Conservation (phyloP, 1,140 invertebrate species). For the Monochamus saltuarius region DNA sequence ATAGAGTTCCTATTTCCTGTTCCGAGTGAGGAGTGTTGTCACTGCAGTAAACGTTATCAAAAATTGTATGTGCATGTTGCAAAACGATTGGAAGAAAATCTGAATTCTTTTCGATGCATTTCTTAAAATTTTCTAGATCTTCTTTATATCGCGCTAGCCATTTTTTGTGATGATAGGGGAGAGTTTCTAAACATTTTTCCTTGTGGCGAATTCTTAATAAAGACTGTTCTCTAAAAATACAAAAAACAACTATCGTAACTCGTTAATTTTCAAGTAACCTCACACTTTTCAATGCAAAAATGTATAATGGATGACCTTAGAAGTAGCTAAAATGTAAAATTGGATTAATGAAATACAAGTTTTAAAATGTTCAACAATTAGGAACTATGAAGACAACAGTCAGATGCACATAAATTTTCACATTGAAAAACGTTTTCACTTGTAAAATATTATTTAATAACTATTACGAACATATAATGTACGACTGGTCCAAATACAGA, state of each 20-base stretch:
- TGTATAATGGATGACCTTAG: neutral
- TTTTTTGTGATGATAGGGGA: conserved; percentile 74
- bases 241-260: conserved; percentile 43
- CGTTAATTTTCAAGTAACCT: conserved; percentile 44
- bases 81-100: conserved; percentile 81
- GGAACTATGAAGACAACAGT: neutral
- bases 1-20: conserved; percentile 40
- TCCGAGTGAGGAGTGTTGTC: conserved; percentile 46
- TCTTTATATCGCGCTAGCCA: conserved; percentile 73
- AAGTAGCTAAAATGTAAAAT: neutral
- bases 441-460: no score
- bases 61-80: conserved; percentile 78
- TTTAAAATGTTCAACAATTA: neutral
- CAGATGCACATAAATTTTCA: no score
- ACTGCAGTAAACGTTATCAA: conserved; percentile 68
- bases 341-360: neutral
- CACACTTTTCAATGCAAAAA: neutral
- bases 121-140: conserved; percentile 72
- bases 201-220: conserved; percentile 69
- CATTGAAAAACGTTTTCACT: no score
- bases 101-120: conserved; percentile 83
- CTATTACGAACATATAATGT: conserved; percentile 11
- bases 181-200: conserved; percentile 70
- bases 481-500: neutral
- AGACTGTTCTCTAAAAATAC: conserved; percentile 58